Evolutionary conservation across 2,797 vertebrate genomes (phyloP), one percentile per base, ranked within the genome.

Genomic region (Gobionotothen gibberifrons): DNA sequence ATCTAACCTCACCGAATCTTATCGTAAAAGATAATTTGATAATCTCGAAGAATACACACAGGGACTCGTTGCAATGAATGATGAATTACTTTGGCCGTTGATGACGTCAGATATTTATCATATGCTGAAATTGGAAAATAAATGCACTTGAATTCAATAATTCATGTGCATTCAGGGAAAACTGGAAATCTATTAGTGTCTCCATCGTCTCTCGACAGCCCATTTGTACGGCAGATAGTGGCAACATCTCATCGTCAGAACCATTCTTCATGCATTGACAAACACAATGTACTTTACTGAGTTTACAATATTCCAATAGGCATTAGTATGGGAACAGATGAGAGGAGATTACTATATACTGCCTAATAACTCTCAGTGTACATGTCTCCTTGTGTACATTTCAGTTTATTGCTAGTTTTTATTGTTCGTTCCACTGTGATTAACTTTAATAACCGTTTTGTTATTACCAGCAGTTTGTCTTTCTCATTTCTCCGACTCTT

Each of bases 161-260:
- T 78, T 84, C 56, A 80, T 73, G 62, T 49, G 39, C 43, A 59
- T 82, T 82, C 36, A 54, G 53, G 56, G 68, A 22, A 47, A 65
- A 62, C 32, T 46, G 52, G 22, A 67, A 65, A 81, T 76, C 68
- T 63, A 67, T 72, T 64, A 56, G 36, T 39, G 43, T 53, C 66
- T 78, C 68, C 57, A 65, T 78, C 76, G 73, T 53, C 58, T 74
- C 63, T 56, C 11, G 9, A 36, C 61, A 74, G 61, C 19, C 64
- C 64, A 89, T 86, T 86, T 70, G 58, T 57, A 64, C 56, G 32
- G 39, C 75, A 32, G 63, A 78, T 63, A 55, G 71, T 51, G 62
- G 49, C 29, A 74, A 14, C 63, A 64, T 79, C 62, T 70, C 46
- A 29, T 10, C n/a, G 74, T 73, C 46, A 15, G 14, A 21, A 42